Conservation (phyloP, 1,140 invertebrate genomes). For the Magallana ariakensis region DNA sequence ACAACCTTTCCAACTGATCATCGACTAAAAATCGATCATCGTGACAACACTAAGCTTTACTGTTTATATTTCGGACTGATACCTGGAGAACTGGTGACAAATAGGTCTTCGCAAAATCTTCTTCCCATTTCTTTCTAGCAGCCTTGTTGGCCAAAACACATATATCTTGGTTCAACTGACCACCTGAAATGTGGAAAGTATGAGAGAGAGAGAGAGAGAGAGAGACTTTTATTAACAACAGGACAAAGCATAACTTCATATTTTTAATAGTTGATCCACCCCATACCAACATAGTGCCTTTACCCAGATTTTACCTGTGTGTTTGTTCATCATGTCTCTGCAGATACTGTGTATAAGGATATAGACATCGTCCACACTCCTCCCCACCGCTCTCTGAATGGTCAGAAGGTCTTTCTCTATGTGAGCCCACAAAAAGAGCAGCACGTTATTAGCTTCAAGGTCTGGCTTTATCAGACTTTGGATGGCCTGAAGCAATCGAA, state of each 20-base stretch:
- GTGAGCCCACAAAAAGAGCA: constrained; percentile 62
- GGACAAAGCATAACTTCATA: too few species aligned
- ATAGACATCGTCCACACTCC: constrained; percentile 67
- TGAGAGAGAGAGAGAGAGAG: background rate
- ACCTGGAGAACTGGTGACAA: constrained; percentile 60
- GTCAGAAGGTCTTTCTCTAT: constrained; percentile 60
- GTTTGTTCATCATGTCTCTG: constrained; percentile 50
- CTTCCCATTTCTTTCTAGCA: constrained; percentile 63
- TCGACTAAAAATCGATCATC: too few species aligned
- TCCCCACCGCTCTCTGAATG: constrained; percentile 59
- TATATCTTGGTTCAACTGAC: background rate
- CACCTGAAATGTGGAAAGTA: background rate
- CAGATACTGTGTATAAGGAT: constrained; percentile 63
- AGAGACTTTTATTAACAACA: too few species aligned
- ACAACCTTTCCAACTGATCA: too few species aligned
- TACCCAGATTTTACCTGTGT: background rate
- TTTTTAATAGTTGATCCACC: too few species aligned
- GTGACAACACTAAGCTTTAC: too few species aligned
- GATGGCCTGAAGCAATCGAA: constrained; percentile 24
- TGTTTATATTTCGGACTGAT: background rate
- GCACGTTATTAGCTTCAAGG: constrained; percentile 42
- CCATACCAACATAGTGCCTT: too few species aligned
- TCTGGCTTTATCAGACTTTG: constrained; percentile 58
- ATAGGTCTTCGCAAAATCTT: constrained; percentile 49
- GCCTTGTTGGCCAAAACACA: background rate